Evolutionary conservation across 2,888 invertebrate species (phyloP), one percentile per base, ranked within the genome.

Genomic region (Andrena minutula): DNA sequence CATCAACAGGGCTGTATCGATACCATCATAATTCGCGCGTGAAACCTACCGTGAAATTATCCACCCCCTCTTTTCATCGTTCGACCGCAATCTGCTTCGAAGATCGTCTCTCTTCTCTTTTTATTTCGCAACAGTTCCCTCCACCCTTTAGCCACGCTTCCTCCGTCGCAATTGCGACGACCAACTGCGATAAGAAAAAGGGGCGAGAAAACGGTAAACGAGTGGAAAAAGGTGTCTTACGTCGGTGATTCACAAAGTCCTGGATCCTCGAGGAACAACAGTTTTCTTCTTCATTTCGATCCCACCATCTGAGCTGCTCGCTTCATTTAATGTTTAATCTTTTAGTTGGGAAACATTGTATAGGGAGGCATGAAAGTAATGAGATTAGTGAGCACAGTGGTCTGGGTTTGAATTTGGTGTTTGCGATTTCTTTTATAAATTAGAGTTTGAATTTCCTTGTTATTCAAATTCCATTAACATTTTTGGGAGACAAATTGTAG

Each of bases 31-130:
- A 69, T 74, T 73, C 81, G 70, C 51, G 49, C 28, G 61, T 30
- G 49, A 80, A 81, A 66, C 73, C 61, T 74, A 71, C 73, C 80
- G 70, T 81, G 74, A 83, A 81, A 83, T 83, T 77, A 81, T 83
- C 70, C 28, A 41, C 30, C 65, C 35, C n/a, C 73, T 63, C 53
- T 53, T 10, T 26, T 8, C 26, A 60, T 51, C 63, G 30, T 49
- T 63, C 66, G 30, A 41, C 41, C 66, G 58, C 70, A 41, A 47
- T 53, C 30, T 32, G 66, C 68, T 63, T 56, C n/a, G 30, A 41
- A 53, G 51, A 41, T 63, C 47, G 16, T 51, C 58, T 20, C 69
- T 12, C 23, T 28, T 4, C 16, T 51, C 23, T 47, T 70, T 75
- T 58, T 75, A 51, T 63, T 73, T 65, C 20, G 23, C 32, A 41